Conservation (phyloP, 2,113 vertebrate species). For the Crotalus viridis region DNA sequence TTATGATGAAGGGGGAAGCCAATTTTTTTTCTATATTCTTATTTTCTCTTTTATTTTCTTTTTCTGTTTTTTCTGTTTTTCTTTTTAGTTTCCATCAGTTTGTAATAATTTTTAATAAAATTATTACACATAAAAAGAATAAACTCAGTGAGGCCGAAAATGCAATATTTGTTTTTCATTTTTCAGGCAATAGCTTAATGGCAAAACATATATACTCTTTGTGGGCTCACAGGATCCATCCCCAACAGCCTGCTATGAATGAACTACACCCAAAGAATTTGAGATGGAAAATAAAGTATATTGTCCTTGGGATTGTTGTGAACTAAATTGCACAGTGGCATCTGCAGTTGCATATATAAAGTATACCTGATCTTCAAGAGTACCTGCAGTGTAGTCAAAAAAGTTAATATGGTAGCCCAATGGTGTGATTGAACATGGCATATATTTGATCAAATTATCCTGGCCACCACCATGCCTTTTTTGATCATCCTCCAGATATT, state of each 20-base stretch:
- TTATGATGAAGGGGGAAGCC: no score
- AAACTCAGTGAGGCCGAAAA: constrained; percentile 56
- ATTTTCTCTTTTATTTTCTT: no score
- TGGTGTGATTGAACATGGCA: not conserved
- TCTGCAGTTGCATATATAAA: not conserved
- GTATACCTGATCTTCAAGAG: not conserved
- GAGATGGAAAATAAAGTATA: not conserved
- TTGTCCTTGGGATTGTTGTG: constrained; percentile 13
- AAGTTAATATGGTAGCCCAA: not conserved
- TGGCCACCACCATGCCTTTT: not conserved
- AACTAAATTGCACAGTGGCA: not conserved
- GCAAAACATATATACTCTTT: constrained; percentile 45
- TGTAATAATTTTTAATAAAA: no score
- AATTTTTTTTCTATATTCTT: no score
- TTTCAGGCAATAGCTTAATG: constrained; percentile 47
- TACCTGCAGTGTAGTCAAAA: not conserved
- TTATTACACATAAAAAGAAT: constrained; percentile 7
- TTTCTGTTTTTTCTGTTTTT: no score
- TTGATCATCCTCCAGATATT: not conserved
- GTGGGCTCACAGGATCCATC: constrained; percentile 7
- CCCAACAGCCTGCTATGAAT: not conserved
- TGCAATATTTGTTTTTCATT: constrained; percentile 56
- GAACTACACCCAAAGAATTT: not conserved
- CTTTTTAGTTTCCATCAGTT: no score
- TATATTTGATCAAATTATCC: not conserved